Conservation (phyloP, 2,888 invertebrate genomes). For the Pachydiplax longipennis region DNA sequence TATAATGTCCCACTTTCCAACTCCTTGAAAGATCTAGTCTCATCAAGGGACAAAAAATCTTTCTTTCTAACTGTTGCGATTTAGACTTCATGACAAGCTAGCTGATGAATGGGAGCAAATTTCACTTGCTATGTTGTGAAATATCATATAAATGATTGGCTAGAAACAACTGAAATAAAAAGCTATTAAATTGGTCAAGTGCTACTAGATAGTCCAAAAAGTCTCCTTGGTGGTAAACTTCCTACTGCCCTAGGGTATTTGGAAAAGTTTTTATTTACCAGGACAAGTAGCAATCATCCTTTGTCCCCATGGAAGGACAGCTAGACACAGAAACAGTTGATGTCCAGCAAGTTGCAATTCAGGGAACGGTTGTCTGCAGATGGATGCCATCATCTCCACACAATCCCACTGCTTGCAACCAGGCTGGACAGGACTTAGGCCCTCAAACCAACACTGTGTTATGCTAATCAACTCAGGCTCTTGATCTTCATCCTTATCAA, state of each 20-base stretch:
- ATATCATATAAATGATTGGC: no score
- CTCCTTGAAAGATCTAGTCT: no score
- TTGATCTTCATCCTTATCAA: constrained; percentile 56
- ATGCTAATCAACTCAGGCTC: constrained; percentile 62
- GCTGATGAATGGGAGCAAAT: no score
- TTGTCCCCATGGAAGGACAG: constrained; percentile 81
- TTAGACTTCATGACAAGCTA: no score
- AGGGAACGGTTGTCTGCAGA: constrained; percentile 80
- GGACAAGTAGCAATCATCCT: constrained; percentile 74
- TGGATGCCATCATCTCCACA: constrained; percentile 67
- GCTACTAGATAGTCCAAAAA: no score
- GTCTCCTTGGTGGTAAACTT: no score
- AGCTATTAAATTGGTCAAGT: no score
- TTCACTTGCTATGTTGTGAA: no score
- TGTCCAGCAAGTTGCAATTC: constrained; percentile 78
- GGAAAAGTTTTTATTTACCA: constrained; percentile 60
- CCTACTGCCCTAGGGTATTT: background rate
- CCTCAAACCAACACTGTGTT: constrained; percentile 70
- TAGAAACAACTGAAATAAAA: no score
- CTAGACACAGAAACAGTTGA: constrained; percentile 70
- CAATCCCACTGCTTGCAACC: constrained; percentile 57
- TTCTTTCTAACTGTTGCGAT: no score
- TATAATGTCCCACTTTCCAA: no score
- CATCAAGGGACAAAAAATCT: no score
- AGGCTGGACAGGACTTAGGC: constrained; percentile 57